Evolutionary conservation across 2,888 invertebrate genomes (phyloP).

Genomic region (Pantelozetes paolii): DNA sequence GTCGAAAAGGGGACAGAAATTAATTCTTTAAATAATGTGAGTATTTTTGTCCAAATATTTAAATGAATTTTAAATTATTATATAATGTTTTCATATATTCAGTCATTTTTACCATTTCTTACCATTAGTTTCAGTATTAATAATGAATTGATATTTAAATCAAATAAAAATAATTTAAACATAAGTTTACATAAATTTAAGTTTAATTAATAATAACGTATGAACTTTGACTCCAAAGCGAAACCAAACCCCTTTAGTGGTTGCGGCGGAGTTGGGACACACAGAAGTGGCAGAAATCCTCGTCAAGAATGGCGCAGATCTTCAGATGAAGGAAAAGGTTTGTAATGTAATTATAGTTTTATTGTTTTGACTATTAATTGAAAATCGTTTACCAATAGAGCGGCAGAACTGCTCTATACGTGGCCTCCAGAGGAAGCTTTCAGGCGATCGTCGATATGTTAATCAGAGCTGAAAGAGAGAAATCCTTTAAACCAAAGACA

Average conservation of each 20-base stretch:
- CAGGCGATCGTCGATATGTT: constrained; percentile 77
- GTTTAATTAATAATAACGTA: neutral
- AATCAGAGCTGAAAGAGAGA: constrained; percentile 62
- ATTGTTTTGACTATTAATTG: neutral
- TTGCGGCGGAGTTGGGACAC: constrained; percentile 69
- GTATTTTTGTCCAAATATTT: constrained; percentile 48
- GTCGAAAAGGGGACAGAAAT: constrained; percentile 67
- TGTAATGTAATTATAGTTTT: no score
- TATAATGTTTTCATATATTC: no score
- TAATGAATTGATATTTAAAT: no score
- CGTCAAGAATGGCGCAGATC: constrained; percentile 63
- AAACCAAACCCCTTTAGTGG: constrained; percentile 69
- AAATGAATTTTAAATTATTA: neutral
- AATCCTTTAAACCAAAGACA: constrained; percentile 14
- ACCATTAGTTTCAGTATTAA: no score
- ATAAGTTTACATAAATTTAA: neutral
- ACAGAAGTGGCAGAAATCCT: constrained; percentile 63
- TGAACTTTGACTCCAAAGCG: constrained; percentile 41
- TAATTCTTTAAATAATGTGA: constrained; percentile 68
- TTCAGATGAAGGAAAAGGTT: constrained; percentile 62
- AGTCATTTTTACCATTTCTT: no score
- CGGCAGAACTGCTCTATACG: constrained; percentile 67
- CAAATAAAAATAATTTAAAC: no score
- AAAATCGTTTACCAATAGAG: constrained; percentile 54
- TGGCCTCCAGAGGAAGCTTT: constrained; percentile 74